Base-by-base conservation (phyloP, 2,888 invertebrate species). In the Cylloceria caligata region DNA sequence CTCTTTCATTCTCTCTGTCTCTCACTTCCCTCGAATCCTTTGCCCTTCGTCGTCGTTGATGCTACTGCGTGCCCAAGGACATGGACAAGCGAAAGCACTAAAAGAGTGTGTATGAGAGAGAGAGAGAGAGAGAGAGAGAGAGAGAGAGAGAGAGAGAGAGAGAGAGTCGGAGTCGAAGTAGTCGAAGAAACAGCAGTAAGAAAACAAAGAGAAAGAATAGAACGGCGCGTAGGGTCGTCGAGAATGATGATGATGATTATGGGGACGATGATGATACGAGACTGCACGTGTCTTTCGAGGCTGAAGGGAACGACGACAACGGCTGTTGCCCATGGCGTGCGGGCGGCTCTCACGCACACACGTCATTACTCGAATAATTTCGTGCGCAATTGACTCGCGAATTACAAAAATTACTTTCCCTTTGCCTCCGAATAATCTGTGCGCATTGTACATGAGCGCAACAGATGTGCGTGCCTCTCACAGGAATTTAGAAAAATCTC, bases 11-110 rank as follows among this genome's bases (percentile, higher is more conserved):
- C 30, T 67, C 57, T 16, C 21, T 24, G 24, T 30, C 24, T 24
- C 42, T 42, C 30, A 57, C 42, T 57, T 16, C 16, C 42, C 60
- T 47, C 45, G n/a, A 19, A 24, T 55, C 27, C 49, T 60, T 55
- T 69, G 21, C 65, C 69, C 71, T 71, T 42, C 27, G 71, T 62
- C 60, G 76, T 27, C 11, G 49, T 2, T 60, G 60, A 16, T 34
- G 19, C 60, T 36, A 19, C 77, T 80, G 77, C 81, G 81, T 83
- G 81, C 62, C 83, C 77, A 81, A 83, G 80, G 80, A 81, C 83
- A 74, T 60, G 4, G 39, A 13, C 30, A 45, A 5, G 42, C 45
- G 68, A 36, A 27, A 64, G 47, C 13, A 47, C 39, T 19, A n/a
- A n/a, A n/a, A n/a, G n/a, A n/a, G n/a, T n/a, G n/a, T n/a, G 45